Conservation (phyloP, 2,888 invertebrate species). For the Dioctria rufipes region DNA sequence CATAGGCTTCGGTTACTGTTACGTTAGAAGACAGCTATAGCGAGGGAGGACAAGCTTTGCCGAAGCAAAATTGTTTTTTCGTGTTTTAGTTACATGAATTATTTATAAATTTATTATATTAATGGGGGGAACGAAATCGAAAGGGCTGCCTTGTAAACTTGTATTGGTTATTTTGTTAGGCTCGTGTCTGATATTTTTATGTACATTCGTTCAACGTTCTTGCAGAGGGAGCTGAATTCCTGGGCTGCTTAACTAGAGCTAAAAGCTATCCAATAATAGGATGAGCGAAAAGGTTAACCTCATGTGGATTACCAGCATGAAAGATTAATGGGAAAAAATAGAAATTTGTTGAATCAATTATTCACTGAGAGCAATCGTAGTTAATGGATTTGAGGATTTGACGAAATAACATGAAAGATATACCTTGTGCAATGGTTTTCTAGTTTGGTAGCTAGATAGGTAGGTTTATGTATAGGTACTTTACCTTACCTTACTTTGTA, state of each 20-base stretch:
- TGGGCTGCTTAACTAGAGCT: constrained; percentile 44
- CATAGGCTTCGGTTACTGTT: too few relatives aligned
- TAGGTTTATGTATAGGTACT: neutral
- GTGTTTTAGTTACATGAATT: constrained; percentile 63
- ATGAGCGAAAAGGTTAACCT: constrained; percentile 49
- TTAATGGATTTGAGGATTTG: constrained; percentile 60
- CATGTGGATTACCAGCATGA: constrained; percentile 46
- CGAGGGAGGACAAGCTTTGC: constrained; percentile 50
- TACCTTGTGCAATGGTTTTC: neutral
- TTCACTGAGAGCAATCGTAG: constrained; percentile 59
- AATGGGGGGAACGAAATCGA: constrained; percentile 59
- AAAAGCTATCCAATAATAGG: constrained; percentile 9
- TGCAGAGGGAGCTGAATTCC: neutral
- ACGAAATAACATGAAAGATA: constrained; percentile 56
- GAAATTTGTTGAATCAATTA: constrained; percentile 60
- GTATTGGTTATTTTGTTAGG: constrained; percentile 28
- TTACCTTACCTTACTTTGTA: neutral
- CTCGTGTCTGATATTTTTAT: constrained; percentile 21
- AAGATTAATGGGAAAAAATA: constrained; percentile 52
- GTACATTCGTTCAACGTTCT: neutral
- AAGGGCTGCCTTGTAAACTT: constrained; percentile 45
- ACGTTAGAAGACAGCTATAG: neutral
- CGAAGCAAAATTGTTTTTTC: constrained; percentile 61
- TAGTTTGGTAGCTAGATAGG: neutral
- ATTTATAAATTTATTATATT: constrained; percentile 64